Conservation (phyloP, 1,140 invertebrate species). For the Asbolus verrucosus region DNA sequence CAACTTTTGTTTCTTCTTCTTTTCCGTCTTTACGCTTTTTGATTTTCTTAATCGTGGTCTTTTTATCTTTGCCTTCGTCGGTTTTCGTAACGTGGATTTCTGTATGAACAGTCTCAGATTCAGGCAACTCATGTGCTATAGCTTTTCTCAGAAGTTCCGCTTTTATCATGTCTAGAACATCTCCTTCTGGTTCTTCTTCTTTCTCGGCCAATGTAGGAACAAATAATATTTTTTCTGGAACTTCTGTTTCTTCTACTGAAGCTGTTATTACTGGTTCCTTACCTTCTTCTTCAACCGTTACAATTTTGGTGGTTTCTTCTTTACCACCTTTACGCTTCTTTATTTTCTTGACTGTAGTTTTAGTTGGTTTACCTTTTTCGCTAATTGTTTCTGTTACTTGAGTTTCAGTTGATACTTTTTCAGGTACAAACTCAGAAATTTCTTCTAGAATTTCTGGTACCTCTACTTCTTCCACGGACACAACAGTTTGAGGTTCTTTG, state of each 20-base stretch:
- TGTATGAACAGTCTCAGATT: no score
- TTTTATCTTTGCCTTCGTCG: no score
- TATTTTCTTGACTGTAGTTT: constrained; percentile 62
- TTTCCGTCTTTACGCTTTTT: no score
- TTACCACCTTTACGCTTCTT: constrained; percentile 59
- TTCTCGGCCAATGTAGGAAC: constrained; percentile 54
- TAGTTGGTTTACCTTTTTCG: constrained; percentile 56
- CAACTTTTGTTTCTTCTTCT: no score
- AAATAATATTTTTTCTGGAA: constrained; percentile 54
- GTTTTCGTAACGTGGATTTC: no score
- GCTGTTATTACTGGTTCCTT: constrained; percentile 60
- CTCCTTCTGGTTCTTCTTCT: constrained; percentile 49
- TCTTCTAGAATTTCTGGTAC: constrained; percentile 57
- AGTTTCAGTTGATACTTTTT: constrained; percentile 55
- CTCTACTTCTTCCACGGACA: constrained; percentile 64
- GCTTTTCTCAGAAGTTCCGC: constrained; percentile 55
- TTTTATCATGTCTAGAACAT: constrained; percentile 54
- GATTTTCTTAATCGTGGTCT: no score
- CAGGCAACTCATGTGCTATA: constrained; percentile 54
- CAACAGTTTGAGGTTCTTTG: constrained; percentile 60
- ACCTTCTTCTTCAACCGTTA: constrained; percentile 60
- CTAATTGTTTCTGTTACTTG: constrained; percentile 48
- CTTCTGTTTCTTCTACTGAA: constrained; percentile 52
- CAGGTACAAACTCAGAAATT: constrained; percentile 47
- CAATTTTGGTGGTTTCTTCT: constrained; percentile 58